Conservation (phyloP, 2,888 invertebrate species). For the Pegoplata infirma region DNA sequence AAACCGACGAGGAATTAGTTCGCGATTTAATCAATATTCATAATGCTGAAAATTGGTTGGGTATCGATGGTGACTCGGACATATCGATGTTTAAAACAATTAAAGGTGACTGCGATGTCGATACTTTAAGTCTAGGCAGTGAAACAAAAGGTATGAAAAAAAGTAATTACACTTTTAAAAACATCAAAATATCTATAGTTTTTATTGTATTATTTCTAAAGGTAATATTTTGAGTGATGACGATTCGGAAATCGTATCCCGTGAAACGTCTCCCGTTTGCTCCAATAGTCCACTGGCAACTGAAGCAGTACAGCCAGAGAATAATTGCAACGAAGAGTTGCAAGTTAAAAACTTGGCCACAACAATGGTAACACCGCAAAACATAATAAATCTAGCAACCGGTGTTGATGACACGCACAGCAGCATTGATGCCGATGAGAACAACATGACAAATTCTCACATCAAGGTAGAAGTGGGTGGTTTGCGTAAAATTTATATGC, state of each 20-base stretch:
- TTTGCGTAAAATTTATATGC: conserved; percentile 1
- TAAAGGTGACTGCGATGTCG: conserved; percentile 83
- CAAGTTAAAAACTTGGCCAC: conserved; percentile 11
- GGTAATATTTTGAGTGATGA: conserved; percentile 80
- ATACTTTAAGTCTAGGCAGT: conserved; percentile 74
- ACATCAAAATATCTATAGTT: no score
- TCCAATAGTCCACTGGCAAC: conserved; percentile 80
- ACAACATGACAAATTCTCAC: conserved; percentile 35
- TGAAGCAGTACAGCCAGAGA: conserved; percentile 73
- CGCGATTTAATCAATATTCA: conserved; percentile 93
- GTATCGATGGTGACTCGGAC: conserved; percentile 93
- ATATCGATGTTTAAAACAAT: conserved; percentile 87
- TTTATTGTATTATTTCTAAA: conserved; percentile 40
- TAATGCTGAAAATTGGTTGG: conserved; percentile 96
- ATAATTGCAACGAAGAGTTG: conserved; percentile 58
- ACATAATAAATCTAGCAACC: background rate
- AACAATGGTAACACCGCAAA: background rate
- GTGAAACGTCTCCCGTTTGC: conserved; percentile 84
- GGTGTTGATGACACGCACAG: background rate
- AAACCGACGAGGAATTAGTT: conserved; percentile 92
- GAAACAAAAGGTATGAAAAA: conserved; percentile 42
- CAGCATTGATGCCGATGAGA: conserved; percentile 13
- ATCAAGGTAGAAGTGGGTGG: conserved; percentile 62
- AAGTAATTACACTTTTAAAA: background rate
- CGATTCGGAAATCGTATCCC: conserved; percentile 82